These are phyloP conservation scores for Leuctra nigra DNA, from an alignment of 2,888 invertebrate genomes.

Conservation along the genomic window DNA sequence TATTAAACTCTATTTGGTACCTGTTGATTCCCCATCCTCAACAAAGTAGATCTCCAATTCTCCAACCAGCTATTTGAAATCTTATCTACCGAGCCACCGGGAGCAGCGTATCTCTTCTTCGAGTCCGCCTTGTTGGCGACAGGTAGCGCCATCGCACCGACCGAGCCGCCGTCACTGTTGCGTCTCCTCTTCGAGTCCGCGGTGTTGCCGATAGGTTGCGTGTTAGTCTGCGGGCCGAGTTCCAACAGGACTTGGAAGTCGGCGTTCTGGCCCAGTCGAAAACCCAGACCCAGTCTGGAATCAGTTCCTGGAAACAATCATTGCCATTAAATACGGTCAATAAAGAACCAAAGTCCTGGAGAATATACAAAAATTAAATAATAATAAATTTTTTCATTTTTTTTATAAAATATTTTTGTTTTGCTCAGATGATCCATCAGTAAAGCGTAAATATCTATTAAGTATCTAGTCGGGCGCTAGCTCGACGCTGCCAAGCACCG, in stretches of 20 bases:
- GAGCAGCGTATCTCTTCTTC: not conserved
- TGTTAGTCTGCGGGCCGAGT: constrained; percentile 71
- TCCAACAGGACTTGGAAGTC: constrained; percentile 72
- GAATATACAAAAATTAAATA: not conserved
- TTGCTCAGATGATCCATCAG: too few relatives aligned
- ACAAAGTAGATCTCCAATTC: too few relatives aligned
- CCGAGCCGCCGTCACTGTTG: constrained; percentile 37
- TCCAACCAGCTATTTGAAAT: not conserved
- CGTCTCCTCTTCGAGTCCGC: constrained; percentile 32
- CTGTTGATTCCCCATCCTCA: too few relatives aligned
- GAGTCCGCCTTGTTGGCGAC: not conserved
- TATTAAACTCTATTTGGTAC: too few relatives aligned
- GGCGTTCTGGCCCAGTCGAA: constrained; percentile 71
- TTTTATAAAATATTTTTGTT: too few relatives aligned
- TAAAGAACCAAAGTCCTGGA: not conserved
- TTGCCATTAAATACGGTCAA: not conserved
- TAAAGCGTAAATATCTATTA: too few relatives aligned
- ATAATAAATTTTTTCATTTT: too few relatives aligned
- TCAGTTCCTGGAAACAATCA: constrained; percentile 64
- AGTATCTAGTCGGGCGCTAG: too few relatives aligned
- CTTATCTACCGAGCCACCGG: too few relatives aligned
- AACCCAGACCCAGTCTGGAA: constrained; percentile 71
- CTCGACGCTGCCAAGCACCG: too few relatives aligned
- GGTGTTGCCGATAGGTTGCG: constrained; percentile 55
- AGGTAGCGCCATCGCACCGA: not conserved